These are phyloP conservation scores for Tetranychus cinnabarinus DNA, from an alignment of 1,140 invertebrate genomes.

Conservation along the genomic window DNA sequence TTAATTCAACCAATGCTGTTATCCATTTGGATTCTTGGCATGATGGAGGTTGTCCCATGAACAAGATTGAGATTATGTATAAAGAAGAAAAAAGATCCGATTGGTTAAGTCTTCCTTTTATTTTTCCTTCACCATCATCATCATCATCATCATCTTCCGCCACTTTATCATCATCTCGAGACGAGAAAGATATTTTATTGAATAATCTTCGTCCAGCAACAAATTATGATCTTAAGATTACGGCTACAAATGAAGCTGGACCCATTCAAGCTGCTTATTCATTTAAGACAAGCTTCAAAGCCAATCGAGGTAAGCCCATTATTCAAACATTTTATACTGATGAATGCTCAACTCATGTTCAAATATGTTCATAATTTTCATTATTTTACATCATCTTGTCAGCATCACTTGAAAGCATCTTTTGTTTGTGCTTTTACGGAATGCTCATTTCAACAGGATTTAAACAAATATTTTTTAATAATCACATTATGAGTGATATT, in stretches of 20 bases:
- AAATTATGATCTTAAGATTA: conserved; percentile 58
- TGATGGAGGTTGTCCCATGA: conserved; percentile 49
- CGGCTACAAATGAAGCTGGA: conserved; percentile 75
- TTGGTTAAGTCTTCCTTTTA: not conserved
- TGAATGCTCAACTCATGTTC: too few species aligned
- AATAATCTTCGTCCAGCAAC: conserved; percentile 51
- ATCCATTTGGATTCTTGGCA: conserved; percentile 49
- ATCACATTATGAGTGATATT: too few species aligned
- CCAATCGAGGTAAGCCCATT: not conserved
- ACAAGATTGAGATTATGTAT: not conserved
- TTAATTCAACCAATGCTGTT: conserved; percentile 40
- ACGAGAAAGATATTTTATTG: not conserved
- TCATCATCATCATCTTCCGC: not conserved
- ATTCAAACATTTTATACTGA: too few species aligned
- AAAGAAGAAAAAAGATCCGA: not conserved
- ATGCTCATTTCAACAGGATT: too few species aligned
- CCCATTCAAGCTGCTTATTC: conserved; percentile 62
- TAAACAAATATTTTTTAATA: too few species aligned
- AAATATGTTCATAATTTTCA: too few species aligned
- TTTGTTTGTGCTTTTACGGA: too few species aligned
- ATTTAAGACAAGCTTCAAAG: conserved; percentile 30
- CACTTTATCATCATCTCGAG: not conserved
- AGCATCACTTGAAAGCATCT: too few species aligned
- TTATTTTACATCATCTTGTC: too few species aligned
- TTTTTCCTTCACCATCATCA: not conserved